Base-by-base conservation (phyloP, 2,113 vertebrate genomes). In the Myiopsitta monachus region DNA sequence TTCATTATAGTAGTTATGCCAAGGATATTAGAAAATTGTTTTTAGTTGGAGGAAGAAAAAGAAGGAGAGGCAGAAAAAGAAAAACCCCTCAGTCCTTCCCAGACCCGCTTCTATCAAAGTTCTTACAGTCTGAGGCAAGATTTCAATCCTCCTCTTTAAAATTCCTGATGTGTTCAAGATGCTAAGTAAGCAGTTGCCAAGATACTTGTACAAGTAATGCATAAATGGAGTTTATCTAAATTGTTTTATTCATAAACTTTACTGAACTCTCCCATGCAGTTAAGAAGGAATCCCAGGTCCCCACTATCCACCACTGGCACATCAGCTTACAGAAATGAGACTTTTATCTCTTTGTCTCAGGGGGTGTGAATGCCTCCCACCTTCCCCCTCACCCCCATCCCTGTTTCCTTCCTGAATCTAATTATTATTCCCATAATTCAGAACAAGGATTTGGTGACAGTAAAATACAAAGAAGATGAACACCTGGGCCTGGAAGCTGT, bases 1-100 rank as follows among this genome's bases (percentile, higher is more conserved):
- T 95, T 97, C 93, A 95, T 97, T 97, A 96, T 92, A 96, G 70
- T 95, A 92, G 95, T 96, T 96, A 94, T 90, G 81, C 55, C 85
- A 96, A 55, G 63, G 90, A 95, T 95, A 96, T 94, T 96, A 92
- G 90, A 92, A 94, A 95, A 94, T 64, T 96, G 82, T 57, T 96
- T 96, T 96, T 83, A 90, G 94, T 91, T 96, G 81, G 38, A 86
- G 57, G 47, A 92, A 96, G 67, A 95, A 94, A 94, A 81, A 85
- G 47, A 41, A 84, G 70, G 66, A 82, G 27, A 83, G 81, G 51
- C 41, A 80, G 72, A 69, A 83, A 84, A 76, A 76, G 31, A 77
- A 94, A 73, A 86, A 83, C 23, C 28, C 49, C 76, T 89, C 1
- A 6, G 90, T 96, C 38, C 77, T 92, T 61, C 21, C 33, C 14